A percentile compares a stretch with the other conserved stretches of the same genome.
Evolutionary conservation across 2,113 vertebrate species (phyloP).

Genomic region (Toxotes chatareus): DNA sequence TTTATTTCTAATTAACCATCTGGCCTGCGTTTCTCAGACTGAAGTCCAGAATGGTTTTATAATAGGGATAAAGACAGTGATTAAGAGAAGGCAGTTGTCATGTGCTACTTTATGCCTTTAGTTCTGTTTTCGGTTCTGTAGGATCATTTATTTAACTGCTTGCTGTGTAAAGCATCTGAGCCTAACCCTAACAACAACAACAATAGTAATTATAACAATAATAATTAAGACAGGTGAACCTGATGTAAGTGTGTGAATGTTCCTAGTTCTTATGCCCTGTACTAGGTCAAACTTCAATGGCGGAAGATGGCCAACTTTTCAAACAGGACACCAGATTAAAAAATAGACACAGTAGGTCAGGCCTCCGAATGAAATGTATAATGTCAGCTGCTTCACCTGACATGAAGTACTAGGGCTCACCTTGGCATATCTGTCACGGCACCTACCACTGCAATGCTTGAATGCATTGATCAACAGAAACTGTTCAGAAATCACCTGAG

Average conservation of each 20-base stretch:
- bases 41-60: conserved; percentile 62
- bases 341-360: background rate
- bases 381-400: background rate
- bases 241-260: background rate
- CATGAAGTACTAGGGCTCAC: background rate
- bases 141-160: conserved; percentile 12
- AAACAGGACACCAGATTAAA: conserved; percentile 1
- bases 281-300: too few species aligned
- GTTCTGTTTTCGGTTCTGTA: background rate
- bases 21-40: conserved; percentile 66
- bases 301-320: conserved; percentile 1
- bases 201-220: background rate
- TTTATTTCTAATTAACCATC: conserved; percentile 78
- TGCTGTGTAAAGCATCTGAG: background rate
- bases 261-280: background rate
- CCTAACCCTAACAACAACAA: background rate
- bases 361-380: background rate
- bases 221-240: too few species aligned
- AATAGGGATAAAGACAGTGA: conserved; percentile 66
- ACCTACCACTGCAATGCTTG: background rate
- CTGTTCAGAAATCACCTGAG: background rate
- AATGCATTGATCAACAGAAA: background rate
- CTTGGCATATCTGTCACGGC: background rate
- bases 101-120: conserved; percentile 5
- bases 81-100: conserved; percentile 52